Percentiles rank a stretch among this genome's conserved stretches.
phyloP scores from a whole-genome alignment of 53 echinoderm and acorn worm genomes.

The Zoroaster sp. region DNA sequence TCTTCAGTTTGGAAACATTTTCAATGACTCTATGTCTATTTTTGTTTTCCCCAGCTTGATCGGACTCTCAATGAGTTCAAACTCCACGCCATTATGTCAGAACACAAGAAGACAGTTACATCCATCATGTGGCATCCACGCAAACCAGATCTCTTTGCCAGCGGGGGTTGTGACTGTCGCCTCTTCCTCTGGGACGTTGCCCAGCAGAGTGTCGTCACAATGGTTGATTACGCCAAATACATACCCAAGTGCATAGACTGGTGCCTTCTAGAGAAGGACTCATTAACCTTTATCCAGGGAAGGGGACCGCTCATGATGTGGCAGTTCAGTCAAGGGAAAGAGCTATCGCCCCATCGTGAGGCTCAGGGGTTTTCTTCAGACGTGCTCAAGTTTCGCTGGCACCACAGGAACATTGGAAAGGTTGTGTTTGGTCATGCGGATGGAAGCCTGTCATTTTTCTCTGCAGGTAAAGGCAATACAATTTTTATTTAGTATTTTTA shows the following conservation, averaged over 20 bases:
- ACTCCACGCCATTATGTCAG: constrained; percentile 93
- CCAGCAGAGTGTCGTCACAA: constrained; percentile 66
- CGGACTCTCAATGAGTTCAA: constrained; percentile 85
- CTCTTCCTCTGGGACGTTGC: constrained; percentile 87
- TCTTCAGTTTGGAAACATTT: neutral
- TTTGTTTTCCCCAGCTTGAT: constrained; percentile 71
- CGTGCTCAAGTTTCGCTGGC: constrained; percentile 85
- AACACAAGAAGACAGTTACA: constrained; percentile 95
- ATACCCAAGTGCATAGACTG: constrained; percentile 78
- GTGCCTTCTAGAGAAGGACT: constrained; percentile 70
- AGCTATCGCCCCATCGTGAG: constrained; percentile 68
- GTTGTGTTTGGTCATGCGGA: constrained; percentile 90
- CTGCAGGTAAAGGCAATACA: constrained; percentile 49
- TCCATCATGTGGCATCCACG: constrained; percentile 89
- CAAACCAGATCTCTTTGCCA: constrained; percentile 84
- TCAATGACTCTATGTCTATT: neutral
- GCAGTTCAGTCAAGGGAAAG: constrained; percentile 48
- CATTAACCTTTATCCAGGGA: constrained; percentile 69
- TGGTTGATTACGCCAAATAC: constrained; percentile 64
- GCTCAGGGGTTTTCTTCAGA: constrained; percentile 82
- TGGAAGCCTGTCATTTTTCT: constrained; percentile 82
- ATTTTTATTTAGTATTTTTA: neutral
- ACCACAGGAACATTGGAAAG: constrained; percentile 78
- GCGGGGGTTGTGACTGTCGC: constrained; percentile 76
- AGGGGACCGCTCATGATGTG: constrained; percentile 80